These are phyloP conservation scores for Nycticryphes semicollaris DNA, from an alignment of 2,113 vertebrate species.

Conservation along the genomic window DNA sequence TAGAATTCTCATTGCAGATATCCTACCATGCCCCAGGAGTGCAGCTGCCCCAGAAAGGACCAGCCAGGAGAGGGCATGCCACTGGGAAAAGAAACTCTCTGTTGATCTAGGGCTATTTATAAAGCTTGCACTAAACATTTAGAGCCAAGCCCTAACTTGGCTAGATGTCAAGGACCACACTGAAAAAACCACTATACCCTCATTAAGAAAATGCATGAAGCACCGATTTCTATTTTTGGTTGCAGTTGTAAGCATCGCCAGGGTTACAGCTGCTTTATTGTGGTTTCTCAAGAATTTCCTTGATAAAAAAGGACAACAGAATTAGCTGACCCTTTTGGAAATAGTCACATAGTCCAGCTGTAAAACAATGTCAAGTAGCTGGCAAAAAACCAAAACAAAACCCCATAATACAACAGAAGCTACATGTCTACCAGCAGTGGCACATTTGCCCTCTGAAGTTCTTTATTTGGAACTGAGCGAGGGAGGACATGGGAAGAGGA, in stretches of 20 bases:
- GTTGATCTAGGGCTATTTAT: background rate
- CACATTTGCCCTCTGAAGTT: background rate
- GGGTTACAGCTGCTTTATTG: slow-evolving; percentile 59
- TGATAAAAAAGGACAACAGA: slow-evolving; percentile 62
- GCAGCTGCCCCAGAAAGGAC: background rate
- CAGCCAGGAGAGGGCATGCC: background rate
- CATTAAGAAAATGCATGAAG: slow-evolving; percentile 43
- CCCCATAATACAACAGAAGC: background rate
- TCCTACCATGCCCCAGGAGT: background rate
- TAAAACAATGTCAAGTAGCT: slow-evolving; percentile 48
- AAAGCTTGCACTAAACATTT: slow-evolving; percentile 1
- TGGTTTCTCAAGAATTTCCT: slow-evolving; percentile 61
- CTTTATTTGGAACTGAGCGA: slow-evolving; percentile 8
- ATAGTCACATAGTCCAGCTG: background rate
- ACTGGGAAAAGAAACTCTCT: background rate
- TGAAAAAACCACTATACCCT: slow-evolving; percentile 4
- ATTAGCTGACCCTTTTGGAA: slow-evolving; percentile 58
- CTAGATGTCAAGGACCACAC: slow-evolving; percentile 34
- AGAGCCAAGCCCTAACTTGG: slow-evolving; percentile 32
- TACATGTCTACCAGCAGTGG: background rate
- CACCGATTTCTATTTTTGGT: slow-evolving; percentile 27
- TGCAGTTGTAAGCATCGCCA: background rate
- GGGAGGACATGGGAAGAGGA: background rate
- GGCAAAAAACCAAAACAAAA: slow-evolving; percentile 14
- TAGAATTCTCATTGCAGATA: background rate